Base-by-base conservation (phyloP, 2,113 vertebrate species). In the Poicephalus meyeri region DNA sequence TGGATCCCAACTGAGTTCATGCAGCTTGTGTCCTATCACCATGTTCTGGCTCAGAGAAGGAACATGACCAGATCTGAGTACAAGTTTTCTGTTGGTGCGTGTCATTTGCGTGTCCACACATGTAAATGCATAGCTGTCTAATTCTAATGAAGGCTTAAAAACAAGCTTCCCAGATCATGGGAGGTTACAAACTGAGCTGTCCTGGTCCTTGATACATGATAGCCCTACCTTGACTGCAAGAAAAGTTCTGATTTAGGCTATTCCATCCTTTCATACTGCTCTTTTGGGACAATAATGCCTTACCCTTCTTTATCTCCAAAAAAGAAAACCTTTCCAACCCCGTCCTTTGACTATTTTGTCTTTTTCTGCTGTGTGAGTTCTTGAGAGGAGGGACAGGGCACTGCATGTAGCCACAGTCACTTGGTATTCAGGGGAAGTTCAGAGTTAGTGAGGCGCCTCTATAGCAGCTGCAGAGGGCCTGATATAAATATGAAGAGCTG, bases 391-490 rank as follows among this genome's bases (percentile, higher is more conserved):
- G 89, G 72, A 35, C 66, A 82, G 72, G 50, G 71, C 55, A 13
- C 29, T 88, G 71, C 37, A 31, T 58, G 84, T 56, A 88, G 86
- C 61, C 33, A n/a, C 2, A 94, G 90, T 71, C 96, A 96, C 66
- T 97, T 96, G 94, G 91, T 96, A 96, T 97, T 91, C 94, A 91
- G 71, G 42, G 44, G 79, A 86, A 87, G 91, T 93, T 91, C 93
- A 58, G 96, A 97, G 95, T 90, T 93, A 97, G 93, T 88, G 93
- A 96, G 96, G 94, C 71, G 92, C 91, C 91, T 94, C 97, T 44
- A 88, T 86, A 93, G 91, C 96, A 96, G 96, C 93, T 97, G 95
- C 96, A 95, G 89, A 97, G 80, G 95, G 70, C 87, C 93, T 74
- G 85, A 88, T 95, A 94, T 70, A 96, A 96, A 95, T 96, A 89